Percentiles rank a stretch among this genome's conserved stretches.
phyloP scores from a whole-genome alignment of 1,140 invertebrate genomes.

The Lordiphosa stackelbergi region DNA sequence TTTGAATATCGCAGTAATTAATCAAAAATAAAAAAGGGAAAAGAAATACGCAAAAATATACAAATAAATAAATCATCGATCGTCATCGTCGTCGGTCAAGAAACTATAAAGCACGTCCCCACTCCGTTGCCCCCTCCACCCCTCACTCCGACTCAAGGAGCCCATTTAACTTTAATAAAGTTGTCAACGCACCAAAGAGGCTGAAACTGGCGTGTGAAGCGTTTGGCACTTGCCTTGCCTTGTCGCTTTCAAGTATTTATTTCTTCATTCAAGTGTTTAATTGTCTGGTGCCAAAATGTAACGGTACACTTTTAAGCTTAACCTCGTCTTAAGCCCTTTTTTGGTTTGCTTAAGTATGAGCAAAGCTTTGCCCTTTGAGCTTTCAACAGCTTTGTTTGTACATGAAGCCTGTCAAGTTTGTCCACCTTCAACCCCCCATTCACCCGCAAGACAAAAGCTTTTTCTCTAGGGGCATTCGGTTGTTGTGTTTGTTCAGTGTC shows the following conservation, averaged over 20 bases:
- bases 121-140: conserved; percentile 3
- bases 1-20: conserved; percentile 59
- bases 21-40: conserved; percentile 5
- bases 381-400: conserved; percentile 2
- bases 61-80: conserved; percentile 72
- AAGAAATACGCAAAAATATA: conserved; percentile 53
- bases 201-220: conserved; percentile 51
- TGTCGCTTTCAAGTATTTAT: conserved; percentile 8
- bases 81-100: conserved; percentile 67
- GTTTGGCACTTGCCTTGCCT: conserved; percentile 6
- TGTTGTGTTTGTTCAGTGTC: conserved; percentile 8
- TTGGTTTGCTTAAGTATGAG: neutral
- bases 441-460: conserved; percentile 1
- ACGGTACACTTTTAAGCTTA: conserved; percentile 19
- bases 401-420: conserved; percentile 7
- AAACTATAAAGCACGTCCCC: conserved; percentile 72
- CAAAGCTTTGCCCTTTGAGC: conserved; percentile 6
- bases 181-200: conserved; percentile 60
- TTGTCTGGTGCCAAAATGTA: conserved; percentile 21
- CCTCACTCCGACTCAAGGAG: conserved; percentile 34
- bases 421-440: too few species aligned
- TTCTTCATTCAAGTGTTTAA: conserved; percentile 33
- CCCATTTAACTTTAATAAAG: conserved; percentile 67
- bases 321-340: too few species aligned
- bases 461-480: conserved; percentile 9